Conservation (phyloP, 2,888 invertebrate genomes). For the Arge pagana region DNA sequence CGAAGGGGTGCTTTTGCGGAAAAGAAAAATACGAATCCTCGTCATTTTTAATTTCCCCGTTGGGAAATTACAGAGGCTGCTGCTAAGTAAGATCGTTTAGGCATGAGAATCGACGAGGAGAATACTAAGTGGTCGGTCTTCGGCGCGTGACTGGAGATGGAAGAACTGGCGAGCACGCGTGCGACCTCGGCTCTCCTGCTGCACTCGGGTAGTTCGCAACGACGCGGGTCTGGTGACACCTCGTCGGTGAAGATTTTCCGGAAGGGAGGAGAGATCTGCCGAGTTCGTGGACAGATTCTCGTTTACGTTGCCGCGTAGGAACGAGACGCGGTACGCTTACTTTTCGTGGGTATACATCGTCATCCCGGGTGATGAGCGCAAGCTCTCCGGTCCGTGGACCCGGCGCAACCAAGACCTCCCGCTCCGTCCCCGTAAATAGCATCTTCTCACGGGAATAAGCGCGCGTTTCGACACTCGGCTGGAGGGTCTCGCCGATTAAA, state of each 20-base stretch:
- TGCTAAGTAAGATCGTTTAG: conserved; percentile 17
- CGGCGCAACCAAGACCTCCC: conserved; percentile 6
- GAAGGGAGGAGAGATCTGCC: neutral
- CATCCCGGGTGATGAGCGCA: neutral
- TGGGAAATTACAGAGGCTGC: neutral
- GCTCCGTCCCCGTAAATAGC: too few relatives aligned
- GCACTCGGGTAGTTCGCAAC: neutral
- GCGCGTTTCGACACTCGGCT: conserved; percentile 4
- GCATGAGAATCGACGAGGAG: conserved; percentile 25
- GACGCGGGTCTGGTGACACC: conserved; percentile 5
- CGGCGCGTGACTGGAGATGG: conserved; percentile 26
- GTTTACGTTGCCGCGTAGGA: neutral
- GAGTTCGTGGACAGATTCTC: too few relatives aligned
- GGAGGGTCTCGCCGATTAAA: conserved; percentile 7
- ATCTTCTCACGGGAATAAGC: conserved; percentile 12
- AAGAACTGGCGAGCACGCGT: conserved; percentile 20
- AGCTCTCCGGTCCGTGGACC: conserved; percentile 1
- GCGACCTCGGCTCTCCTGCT: conserved; percentile 24
- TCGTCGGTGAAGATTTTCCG: neutral
- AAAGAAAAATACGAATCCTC: conserved; percentile 15
- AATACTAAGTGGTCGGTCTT: conserved; percentile 39
- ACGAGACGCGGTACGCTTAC: neutral
- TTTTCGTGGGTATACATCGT: too few relatives aligned
- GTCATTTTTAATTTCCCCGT: neutral
- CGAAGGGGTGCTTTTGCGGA: too few relatives aligned